Evolutionary conservation across 92 coral and sea anemone genomes (phyloP), one percentile per base, ranked within the genome.

Genomic region (Siderastrea siderea): DNA sequence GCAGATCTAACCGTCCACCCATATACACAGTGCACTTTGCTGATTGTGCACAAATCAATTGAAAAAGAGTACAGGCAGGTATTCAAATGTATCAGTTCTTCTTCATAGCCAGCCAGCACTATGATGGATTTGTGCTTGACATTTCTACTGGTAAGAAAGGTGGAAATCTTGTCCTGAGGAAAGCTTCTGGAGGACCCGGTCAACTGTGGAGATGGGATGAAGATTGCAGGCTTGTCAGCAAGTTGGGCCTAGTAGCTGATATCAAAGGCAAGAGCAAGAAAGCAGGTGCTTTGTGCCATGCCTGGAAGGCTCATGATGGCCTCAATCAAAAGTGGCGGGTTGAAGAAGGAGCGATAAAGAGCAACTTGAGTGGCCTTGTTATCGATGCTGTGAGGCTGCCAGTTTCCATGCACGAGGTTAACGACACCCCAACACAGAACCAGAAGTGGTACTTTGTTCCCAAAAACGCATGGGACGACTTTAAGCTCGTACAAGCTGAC

Each of bases 121-220:
- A n/a, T n/a, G 63, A 65, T 60, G 47, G 72, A 2, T 12, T 14
- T 1, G 83, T 78, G 44, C 60, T 78, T 46, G 69, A 47, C 1
- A 78, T 62, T 48, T 62, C 69, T 50, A 8, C 44, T 5, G 43
- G 69, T 6, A 78, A 7, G 17, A 48, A 47, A 64, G 61, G 83
- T 48, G 83, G 71, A 10, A 3, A 62, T 1, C 58, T 78, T 61
- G 15, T 62, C 38, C 3, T 47, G 49, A 13, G 13, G 12, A 16
- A n/a, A 66, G 26, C 17, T 47, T 3, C 19, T 63, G 84, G 48
- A 26, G 59, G 59, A 26, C 16, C 84, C 16, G 50, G 57, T 79
- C 84, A 79, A n/a, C 62, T 79, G 50, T 79, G 84, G 84, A 64
- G 16, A 61, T 81, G 77, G 69, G 86, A 69, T 52, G 78, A 69